These are phyloP conservation scores for Megatriorchis doriae DNA, from an alignment of 2,113 vertebrate genomes.

Conservation along the genomic window DNA sequence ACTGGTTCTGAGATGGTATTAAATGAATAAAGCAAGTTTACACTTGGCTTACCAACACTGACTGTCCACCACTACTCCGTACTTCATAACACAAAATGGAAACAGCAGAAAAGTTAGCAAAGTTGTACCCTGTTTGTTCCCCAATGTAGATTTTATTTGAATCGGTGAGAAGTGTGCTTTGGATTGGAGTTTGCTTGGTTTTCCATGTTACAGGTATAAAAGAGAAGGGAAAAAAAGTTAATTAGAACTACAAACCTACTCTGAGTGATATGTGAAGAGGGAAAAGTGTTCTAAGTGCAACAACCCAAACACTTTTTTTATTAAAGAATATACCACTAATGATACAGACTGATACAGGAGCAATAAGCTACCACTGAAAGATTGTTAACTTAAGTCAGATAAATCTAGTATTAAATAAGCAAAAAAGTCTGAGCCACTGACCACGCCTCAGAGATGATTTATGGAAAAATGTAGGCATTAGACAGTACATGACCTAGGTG, in stretches of 20 bases:
- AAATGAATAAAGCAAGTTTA: neutral
- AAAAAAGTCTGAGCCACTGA: neutral
- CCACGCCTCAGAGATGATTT: neutral
- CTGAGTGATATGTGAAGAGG: neutral
- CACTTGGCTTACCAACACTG: neutral
- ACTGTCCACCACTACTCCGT: neutral
- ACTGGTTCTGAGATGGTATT: neutral
- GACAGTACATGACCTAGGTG: rapidly evolving
- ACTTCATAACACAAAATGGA: neutral
- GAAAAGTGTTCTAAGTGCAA: neutral
- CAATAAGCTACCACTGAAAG: neutral
- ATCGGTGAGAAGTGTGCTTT: neutral
- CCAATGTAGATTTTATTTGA: neutral
- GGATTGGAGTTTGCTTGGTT: neutral
- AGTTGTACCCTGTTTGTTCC: neutral
- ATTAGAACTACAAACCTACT: neutral
- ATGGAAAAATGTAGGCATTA: neutral
- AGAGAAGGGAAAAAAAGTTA: no score
- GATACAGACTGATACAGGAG: neutral
- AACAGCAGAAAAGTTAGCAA: neutral
- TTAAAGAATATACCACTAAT: neutral
- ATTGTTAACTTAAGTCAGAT: neutral
- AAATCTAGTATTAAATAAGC: neutral
- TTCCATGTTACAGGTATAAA: neutral
- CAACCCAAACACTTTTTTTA: neutral